These are phyloP conservation scores for Pitangus sulphuratus DNA, from an alignment of 2,797 vertebrate genomes.

Conservation along the genomic window DNA sequence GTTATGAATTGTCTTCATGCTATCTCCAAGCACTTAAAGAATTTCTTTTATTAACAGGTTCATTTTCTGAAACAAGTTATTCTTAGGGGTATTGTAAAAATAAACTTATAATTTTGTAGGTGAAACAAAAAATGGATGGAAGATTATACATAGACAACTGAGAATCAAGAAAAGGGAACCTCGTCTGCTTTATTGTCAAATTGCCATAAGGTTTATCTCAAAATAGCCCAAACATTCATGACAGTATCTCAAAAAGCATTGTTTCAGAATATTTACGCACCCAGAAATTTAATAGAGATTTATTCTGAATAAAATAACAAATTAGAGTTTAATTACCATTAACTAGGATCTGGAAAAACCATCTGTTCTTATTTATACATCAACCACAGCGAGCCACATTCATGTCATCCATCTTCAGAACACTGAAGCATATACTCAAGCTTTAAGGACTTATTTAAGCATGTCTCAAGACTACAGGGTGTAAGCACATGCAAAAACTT, in stretches of 20 bases:
- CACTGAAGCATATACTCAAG: neutral
- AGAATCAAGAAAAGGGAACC: neutral
- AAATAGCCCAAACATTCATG: neutral
- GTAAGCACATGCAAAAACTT: neutral
- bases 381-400: neutral
- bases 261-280: neutral
- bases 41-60: neutral
- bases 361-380: constrained; percentile 38
- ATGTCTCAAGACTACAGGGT: neutral
- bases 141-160: neutral
- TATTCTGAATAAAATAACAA: constrained; percentile 40
- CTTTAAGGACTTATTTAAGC: neutral
- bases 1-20: neutral
- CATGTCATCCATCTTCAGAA: neutral
- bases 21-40: neutral
- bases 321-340: constrained; percentile 32
- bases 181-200: neutral
- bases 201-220: neutral
- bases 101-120: neutral
- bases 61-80: neutral
- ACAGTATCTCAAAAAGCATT: neutral
- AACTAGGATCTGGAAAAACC: constrained; percentile 15
- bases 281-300: neutral
- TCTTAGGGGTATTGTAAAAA: neutral
- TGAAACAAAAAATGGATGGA: neutral